These are phyloP conservation scores for Lagocephalus sceleratus DNA, from an alignment of 2,797 vertebrate species.

Conservation along the genomic window DNA sequence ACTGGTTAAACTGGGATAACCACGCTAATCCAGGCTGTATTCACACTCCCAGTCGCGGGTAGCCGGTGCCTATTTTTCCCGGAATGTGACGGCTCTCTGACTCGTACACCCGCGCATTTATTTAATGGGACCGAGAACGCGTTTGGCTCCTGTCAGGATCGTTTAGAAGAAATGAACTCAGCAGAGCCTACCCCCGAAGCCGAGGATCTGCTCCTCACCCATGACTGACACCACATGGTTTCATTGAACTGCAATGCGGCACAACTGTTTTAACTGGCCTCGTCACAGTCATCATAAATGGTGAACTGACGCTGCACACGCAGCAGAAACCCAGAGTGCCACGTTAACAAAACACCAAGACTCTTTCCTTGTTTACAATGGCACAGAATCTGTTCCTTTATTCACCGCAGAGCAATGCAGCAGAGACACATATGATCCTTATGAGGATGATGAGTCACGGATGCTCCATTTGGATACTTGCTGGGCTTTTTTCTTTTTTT, in stretches of 20 bases:
- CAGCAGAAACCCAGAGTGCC: neutral
- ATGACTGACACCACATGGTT: neutral
- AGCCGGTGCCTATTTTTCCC: no score
- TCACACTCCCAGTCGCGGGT: no score
- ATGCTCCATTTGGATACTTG: neutral
- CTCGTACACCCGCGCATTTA: no score
- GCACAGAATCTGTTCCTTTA: neutral
- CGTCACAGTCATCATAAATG: neutral
- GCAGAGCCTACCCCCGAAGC: no score
- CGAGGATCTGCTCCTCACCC: neutral
- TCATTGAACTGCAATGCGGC: no score
- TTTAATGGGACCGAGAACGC: no score
- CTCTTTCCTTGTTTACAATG: slow-evolving; percentile 4
- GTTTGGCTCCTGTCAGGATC: no score
- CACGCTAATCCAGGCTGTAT: no score
- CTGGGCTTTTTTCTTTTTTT: neutral
- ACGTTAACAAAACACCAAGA: slow-evolving; percentile 1
- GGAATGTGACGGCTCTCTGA: no score
- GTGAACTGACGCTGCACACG: neutral
- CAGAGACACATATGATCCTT: neutral
- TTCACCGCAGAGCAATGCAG: neutral
- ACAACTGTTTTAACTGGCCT: slow-evolving; percentile 2
- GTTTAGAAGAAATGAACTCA: no score
- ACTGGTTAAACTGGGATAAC: no score
- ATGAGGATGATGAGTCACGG: slow-evolving; percentile 11